Percentiles rank a stretch among this genome's conserved stretches.
Evolutionary conservation across 2,113 vertebrate genomes (phyloP).

Genomic region (Mohoua ochrocephala): DNA sequence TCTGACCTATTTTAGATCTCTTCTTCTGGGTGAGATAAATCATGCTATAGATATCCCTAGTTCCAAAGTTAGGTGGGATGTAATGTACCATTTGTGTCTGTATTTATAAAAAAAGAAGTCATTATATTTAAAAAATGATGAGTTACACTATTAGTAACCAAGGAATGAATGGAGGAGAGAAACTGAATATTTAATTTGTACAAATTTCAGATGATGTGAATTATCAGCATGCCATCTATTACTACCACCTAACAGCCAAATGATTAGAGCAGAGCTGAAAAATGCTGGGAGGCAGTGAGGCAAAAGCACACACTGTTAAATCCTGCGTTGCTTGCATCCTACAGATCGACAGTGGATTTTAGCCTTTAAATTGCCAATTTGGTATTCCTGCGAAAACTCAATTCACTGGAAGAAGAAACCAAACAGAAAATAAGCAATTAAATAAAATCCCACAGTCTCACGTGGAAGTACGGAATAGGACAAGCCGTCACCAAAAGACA

Average conservation of each 20-base stretch:
- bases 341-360: neutral
- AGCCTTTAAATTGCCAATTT: neutral
- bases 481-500: neutral
- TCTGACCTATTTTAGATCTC: slow-evolving; percentile 38
- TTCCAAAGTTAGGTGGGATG: slow-evolving; percentile 51
- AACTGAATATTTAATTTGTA: slow-evolving; percentile 50
- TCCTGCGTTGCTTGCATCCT: neutral
- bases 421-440: neutral
- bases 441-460: neutral
- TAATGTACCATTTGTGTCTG: slow-evolving; percentile 40
- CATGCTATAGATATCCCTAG: slow-evolving; percentile 23
- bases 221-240: neutral
- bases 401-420: neutral
- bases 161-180: neutral
- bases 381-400: neutral
- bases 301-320: neutral
- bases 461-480: neutral
- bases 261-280: neutral
- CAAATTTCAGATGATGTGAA: slow-evolving; percentile 28
- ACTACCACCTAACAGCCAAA: neutral
- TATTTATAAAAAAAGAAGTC: neutral
- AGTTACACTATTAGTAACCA: slow-evolving; percentile 38
- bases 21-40: slow-evolving; percentile 30
- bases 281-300: neutral
- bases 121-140: slow-evolving; percentile 33